A percentile compares a stretch with the other conserved stretches of the same genome.
phyloP scores from a whole-genome alignment of 2,888 invertebrate genomes.

The Caenorhabditis plicata region DNA sequence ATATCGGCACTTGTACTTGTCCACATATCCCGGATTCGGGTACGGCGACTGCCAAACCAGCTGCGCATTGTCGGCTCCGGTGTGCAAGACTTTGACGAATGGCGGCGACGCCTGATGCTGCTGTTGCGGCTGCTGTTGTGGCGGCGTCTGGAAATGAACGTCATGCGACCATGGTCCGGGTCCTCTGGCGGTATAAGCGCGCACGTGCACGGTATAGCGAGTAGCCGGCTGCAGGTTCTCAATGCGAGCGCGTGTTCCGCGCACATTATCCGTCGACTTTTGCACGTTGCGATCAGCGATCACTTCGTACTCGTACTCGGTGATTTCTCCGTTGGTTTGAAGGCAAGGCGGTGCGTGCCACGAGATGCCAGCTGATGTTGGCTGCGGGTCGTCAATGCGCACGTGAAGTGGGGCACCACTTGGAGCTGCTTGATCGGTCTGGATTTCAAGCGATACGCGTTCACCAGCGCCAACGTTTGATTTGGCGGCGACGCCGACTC shows the following conservation, averaged over 20 bases:
- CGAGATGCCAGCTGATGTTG: slow-evolving; percentile 46
- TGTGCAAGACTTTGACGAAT: slow-evolving; percentile 52
- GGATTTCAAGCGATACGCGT: slow-evolving; percentile 54
- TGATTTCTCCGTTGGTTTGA: slow-evolving; percentile 65
- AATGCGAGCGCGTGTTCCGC: slow-evolving; percentile 56
- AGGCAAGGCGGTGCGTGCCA: slow-evolving; percentile 66
- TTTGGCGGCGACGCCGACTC: slow-evolving; percentile 63
- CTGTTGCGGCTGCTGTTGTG: slow-evolving; percentile 26
- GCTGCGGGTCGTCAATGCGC: slow-evolving; percentile 50
- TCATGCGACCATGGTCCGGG: slow-evolving; percentile 65
- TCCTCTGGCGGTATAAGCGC: slow-evolving; percentile 63
- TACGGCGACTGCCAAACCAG: slow-evolving; percentile 64
- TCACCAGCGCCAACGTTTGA: slow-evolving; percentile 58
- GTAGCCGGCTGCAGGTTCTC: slow-evolving; percentile 60
- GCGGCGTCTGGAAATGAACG: slow-evolving; percentile 56
- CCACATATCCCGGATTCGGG: slow-evolving; percentile 55
- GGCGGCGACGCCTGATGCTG: slow-evolving; percentile 29
- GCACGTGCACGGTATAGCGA: slow-evolving; percentile 59
- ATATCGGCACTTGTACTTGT: slow-evolving; percentile 64
- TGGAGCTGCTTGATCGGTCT: slow-evolving; percentile 61
- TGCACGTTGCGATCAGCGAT: slow-evolving; percentile 53
- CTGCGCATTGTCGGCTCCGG: slow-evolving; percentile 58
- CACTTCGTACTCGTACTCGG: slow-evolving; percentile 65
- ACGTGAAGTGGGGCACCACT: slow-evolving; percentile 60
- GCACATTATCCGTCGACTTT: slow-evolving; percentile 54